These are phyloP conservation scores for Venturia canescens DNA, from an alignment of 1,140 invertebrate species.

Conservation along the genomic window DNA sequence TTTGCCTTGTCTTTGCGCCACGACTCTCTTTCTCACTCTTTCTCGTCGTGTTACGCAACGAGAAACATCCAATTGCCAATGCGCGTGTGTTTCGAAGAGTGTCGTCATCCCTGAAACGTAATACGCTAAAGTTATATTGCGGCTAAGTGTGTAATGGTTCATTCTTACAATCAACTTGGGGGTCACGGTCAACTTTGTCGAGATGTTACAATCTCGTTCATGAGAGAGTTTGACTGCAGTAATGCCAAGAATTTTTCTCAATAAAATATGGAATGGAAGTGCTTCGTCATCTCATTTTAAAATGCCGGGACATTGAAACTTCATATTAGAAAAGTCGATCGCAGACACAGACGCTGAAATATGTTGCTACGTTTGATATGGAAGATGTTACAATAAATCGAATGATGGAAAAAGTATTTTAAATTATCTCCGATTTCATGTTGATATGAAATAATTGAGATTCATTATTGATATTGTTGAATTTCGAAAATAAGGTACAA, in stretches of 20 bases:
- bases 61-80: slow-evolving; percentile 48
- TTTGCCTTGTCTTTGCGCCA: neutral
- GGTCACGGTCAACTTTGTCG: slow-evolving; percentile 49
- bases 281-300: too few species aligned
- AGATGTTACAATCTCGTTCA: neutral
- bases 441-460: too few species aligned
- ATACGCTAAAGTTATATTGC: slow-evolving; percentile 38
- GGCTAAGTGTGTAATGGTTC: slow-evolving; percentile 52
- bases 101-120: slow-evolving; percentile 11
- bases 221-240: neutral
- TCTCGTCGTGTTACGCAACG: slow-evolving; percentile 22
- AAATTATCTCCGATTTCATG: too few species aligned
- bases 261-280: neutral
- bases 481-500: too few species aligned
- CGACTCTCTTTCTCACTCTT: neutral
- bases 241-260: neutral
- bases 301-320: too few species aligned
- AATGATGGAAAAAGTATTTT: too few species aligned
- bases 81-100: neutral
- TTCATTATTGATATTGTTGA: too few species aligned
- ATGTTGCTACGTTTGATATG: neutral
- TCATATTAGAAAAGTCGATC: too few species aligned
- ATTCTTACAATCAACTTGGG: neutral
- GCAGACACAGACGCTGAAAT: neutral
- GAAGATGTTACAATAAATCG: neutral